phyloP scores from a whole-genome alignment of 2,888 invertebrate genomes.

The Junonia oenone region DNA sequence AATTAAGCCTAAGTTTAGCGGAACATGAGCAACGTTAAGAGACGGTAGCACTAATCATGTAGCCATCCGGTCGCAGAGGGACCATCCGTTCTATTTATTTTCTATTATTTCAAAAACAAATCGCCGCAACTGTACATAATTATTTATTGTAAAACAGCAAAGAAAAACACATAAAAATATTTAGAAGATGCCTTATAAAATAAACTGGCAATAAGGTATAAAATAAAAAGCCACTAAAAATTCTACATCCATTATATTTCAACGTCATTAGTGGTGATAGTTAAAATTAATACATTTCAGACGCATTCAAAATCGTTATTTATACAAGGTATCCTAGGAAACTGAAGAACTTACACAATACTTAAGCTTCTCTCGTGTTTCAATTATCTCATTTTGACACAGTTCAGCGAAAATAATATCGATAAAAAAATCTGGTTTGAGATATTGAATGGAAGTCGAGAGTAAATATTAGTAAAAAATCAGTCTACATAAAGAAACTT shows the following conservation, averaged over 20 bases:
- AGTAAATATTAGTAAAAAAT: slow-evolving; percentile 46
- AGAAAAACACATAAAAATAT: too few species aligned
- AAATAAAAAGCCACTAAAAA: slow-evolving; percentile 60
- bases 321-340: slow-evolving; percentile 45
- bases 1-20: too few species aligned
- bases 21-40: too few species aligned
- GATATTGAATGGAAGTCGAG: slow-evolving; percentile 37
- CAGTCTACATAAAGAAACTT: slow-evolving; percentile 63
- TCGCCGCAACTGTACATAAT: too few species aligned
- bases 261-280: slow-evolving; percentile 67
- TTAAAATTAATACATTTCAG: slow-evolving; percentile 66
- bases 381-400: slow-evolving; percentile 25
- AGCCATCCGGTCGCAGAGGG: not conserved
- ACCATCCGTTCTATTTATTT: not conserved
- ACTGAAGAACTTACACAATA: slow-evolving; percentile 44
- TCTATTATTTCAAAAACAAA: not conserved
- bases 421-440: slow-evolving; percentile 33
- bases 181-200: not conserved
- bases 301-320: slow-evolving; percentile 31
- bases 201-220: not conserved
- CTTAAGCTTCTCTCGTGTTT: slow-evolving; percentile 39
- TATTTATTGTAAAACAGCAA: too few species aligned
- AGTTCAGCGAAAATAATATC: slow-evolving; percentile 17
- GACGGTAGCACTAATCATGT: too few species aligned
- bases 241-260: slow-evolving; percentile 78